phyloP scores from a whole-genome alignment of 2,797 vertebrate species.

The Fringilla coelebs region DNA sequence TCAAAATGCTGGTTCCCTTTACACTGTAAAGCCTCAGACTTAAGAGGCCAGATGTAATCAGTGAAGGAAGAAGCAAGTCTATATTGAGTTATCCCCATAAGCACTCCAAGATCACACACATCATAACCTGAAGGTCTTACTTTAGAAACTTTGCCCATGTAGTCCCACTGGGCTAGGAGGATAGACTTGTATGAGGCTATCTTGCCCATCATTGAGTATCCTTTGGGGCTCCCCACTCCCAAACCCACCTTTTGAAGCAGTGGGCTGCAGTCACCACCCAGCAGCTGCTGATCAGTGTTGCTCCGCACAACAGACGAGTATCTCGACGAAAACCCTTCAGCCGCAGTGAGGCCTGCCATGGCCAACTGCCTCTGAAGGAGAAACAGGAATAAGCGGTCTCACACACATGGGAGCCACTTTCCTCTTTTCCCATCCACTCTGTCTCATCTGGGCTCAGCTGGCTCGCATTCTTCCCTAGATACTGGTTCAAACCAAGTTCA shows the following conservation, averaged over 20 bases:
- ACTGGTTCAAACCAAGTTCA: background rate
- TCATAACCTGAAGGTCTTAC: background rate
- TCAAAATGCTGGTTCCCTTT: background rate
- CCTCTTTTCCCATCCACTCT: background rate
- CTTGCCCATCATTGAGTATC: background rate
- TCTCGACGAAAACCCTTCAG: conserved; percentile 81
- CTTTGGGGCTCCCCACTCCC: rapidly evolving
- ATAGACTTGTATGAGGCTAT: background rate
- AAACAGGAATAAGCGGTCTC: background rate
- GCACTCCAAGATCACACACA: background rate
- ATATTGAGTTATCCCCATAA: background rate
- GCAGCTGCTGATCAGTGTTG: conserved; percentile 84
- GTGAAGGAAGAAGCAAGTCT: background rate
- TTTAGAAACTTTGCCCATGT: background rate
- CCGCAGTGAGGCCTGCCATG: conserved; percentile 90
- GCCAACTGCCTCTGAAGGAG: conserved; percentile 83
- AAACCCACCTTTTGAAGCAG: conserved; percentile 87
- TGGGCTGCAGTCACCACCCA: conserved; percentile 89
- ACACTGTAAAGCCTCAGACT: background rate
- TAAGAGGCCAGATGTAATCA: background rate
- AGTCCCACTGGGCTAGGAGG: background rate
- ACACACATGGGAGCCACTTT: background rate
- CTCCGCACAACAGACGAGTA: conserved; percentile 84
- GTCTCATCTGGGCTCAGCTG: background rate
- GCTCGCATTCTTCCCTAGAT: background rate